phyloP scores from a whole-genome alignment of 2,113 vertebrate genomes.

The Oriolus oriolus region DNA sequence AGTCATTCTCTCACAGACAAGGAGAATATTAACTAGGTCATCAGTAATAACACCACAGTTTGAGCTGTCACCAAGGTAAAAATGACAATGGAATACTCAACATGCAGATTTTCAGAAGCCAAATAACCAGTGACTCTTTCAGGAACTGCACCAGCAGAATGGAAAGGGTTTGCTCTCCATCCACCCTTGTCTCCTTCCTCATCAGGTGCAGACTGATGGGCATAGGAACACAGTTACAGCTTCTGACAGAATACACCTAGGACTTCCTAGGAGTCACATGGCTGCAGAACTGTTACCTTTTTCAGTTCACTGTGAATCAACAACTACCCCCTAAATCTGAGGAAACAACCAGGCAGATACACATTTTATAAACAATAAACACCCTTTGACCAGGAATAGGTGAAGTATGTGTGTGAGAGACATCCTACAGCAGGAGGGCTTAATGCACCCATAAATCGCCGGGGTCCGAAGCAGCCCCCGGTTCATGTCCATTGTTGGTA shows the following conservation, averaged over 20 bases:
- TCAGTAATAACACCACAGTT: neutral
- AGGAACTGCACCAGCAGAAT: neutral
- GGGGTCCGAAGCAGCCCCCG: neutral
- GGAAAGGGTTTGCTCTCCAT: neutral
- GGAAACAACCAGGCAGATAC: neutral
- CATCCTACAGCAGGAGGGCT: neutral
- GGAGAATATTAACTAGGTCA: neutral
- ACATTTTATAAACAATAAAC: neutral
- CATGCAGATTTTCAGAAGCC: neutral
- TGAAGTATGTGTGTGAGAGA: neutral
- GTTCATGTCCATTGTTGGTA: neutral
- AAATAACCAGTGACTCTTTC: neutral
- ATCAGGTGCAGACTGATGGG: neutral
- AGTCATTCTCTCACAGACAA: neutral
- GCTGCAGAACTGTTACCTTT: neutral
- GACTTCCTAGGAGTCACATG: neutral
- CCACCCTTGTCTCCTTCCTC: neutral
- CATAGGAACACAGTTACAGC: neutral
- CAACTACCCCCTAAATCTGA: neutral
- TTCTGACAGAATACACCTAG: neutral
- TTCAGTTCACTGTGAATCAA: neutral
- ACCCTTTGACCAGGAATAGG: neutral
- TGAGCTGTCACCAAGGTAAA: neutral
- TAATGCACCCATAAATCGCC: neutral
- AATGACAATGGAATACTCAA: neutral